These are phyloP conservation scores for Holacanthus passer DNA, from an alignment of 2,113 vertebrate genomes.

Conservation along the genomic window DNA sequence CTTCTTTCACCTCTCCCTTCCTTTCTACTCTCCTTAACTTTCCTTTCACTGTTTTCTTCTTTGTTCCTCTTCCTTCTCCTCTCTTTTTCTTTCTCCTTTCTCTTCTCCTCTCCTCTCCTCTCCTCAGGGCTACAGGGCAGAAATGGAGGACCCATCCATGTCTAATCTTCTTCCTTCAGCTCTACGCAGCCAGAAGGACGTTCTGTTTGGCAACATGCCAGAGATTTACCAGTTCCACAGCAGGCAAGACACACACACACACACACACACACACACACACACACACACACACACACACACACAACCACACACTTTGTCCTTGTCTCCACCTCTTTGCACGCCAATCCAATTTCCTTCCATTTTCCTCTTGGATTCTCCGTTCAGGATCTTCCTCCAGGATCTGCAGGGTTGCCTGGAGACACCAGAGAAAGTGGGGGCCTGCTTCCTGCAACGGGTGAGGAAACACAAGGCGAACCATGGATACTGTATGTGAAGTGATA, in stretches of 20 bases:
- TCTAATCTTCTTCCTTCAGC: constrained; percentile 88
- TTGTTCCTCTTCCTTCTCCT: background rate
- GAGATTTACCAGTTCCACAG: constrained; percentile 98
- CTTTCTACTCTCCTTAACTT: background rate
- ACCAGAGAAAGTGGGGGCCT: constrained; percentile 91
- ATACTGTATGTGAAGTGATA: background rate
- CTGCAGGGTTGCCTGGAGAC: constrained; percentile 91
- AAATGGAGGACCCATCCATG: constrained; percentile 96
- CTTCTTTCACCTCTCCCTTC: background rate
- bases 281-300: constrained; percentile 27
- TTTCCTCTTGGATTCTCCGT: constrained; percentile 39
- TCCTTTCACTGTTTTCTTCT: background rate
- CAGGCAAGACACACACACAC: constrained; percentile 82
- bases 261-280: constrained; percentile 38
- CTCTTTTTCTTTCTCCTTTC: background rate
- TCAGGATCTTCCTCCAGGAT: constrained; percentile 93
- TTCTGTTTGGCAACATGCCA: constrained; percentile 97
- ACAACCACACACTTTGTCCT: constrained; percentile 28
- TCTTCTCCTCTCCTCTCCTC: constrained; percentile 7
- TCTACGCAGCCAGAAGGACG: constrained; percentile 91
- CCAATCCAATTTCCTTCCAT: constrained; percentile 29
- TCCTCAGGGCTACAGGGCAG: constrained; percentile 92
- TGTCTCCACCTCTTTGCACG: constrained; percentile 27
- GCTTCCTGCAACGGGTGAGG: constrained; percentile 94
- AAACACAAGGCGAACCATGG: background rate